Percentiles rank a stretch among this genome's conserved stretches.
These are phyloP conservation scores for Caenorhabditis sp. DNA, from an alignment of 2,888 invertebrate species.

Conservation along the genomic window DNA sequence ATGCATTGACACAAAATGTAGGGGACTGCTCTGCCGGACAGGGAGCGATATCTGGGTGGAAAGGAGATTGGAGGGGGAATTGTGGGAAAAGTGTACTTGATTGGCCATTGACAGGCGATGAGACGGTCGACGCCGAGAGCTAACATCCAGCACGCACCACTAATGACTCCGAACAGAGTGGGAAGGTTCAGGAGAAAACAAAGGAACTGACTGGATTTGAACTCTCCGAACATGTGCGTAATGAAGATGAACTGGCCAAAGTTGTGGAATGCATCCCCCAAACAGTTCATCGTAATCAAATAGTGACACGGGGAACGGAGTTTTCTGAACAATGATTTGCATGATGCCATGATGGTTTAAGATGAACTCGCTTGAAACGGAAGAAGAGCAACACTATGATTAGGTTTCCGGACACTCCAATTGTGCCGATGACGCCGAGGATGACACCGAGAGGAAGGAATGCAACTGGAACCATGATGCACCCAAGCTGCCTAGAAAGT, in stretches of 20 bases:
- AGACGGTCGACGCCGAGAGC: conserved; percentile 29
- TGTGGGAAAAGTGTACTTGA: neutral
- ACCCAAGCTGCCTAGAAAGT: neutral
- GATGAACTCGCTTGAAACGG: conserved; percentile 13
- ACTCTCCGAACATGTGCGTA: conserved; percentile 24
- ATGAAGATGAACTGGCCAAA: conserved; percentile 31
- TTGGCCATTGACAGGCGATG: conserved; percentile 33
- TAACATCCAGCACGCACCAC: conserved; percentile 34
- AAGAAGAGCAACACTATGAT: conserved; percentile 34
- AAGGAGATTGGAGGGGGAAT: neutral
- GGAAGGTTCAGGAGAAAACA: conserved; percentile 35
- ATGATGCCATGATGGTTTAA: neutral
- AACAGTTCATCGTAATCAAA: conserved; percentile 31
- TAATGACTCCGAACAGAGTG: conserved; percentile 40
- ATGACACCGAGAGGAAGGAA: conserved; percentile 25
- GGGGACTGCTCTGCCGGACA: neutral
- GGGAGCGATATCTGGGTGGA: conserved; percentile 13
- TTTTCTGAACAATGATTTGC: too few species aligned
- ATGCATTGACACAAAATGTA: conserved; percentile 12
- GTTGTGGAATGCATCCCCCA: conserved; percentile 38
- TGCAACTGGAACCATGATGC: conserved; percentile 2
- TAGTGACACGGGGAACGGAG: conserved; percentile 40
- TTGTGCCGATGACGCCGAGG: conserved; percentile 8
- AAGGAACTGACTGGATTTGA: conserved; percentile 18
- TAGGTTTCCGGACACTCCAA: conserved; percentile 26